Evolutionary conservation across 2,797 vertebrate genomes (phyloP).

Genomic region (Coranthus polyacanthus): DNA sequence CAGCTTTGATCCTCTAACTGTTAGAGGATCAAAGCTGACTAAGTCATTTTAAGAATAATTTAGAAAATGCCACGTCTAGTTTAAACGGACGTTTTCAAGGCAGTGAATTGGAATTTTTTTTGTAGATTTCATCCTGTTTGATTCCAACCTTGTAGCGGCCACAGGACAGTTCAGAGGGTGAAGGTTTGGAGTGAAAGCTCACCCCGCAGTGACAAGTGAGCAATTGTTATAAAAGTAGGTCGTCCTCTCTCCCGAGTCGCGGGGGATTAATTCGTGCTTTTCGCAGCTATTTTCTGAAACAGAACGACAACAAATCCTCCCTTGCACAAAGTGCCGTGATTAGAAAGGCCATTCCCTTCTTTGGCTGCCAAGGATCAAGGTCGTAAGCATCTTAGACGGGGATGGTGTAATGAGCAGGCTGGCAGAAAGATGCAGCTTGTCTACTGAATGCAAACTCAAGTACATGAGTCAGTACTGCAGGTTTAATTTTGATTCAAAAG

Average conservation of each 20-base stretch:
- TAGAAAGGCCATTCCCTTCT: slow-evolving; percentile 46
- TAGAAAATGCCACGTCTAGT: too few relatives aligned
- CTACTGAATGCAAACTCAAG: slow-evolving; percentile 2
- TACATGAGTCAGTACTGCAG: background rate
- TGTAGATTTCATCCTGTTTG: slow-evolving; percentile 11
- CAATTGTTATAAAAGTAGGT: slow-evolving; percentile 79
- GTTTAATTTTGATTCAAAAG: slow-evolving; percentile 12
- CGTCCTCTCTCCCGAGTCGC: slow-evolving; percentile 53
- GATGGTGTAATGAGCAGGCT: slow-evolving; percentile 45
- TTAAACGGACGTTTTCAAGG: too few relatives aligned
- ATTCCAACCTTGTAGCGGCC: slow-evolving; percentile 27
- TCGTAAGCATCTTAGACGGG: slow-evolving; percentile 61
- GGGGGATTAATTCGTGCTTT: slow-evolving; percentile 74
- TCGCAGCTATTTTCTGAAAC: slow-evolving; percentile 70
- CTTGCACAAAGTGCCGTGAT: slow-evolving; percentile 43
- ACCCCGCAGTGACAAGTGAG: slow-evolving; percentile 65
- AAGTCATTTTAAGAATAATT: too few relatives aligned
- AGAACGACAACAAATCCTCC: slow-evolving; percentile 69
- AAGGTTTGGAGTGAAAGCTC: slow-evolving; percentile 46
- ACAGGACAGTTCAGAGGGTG: slow-evolving; percentile 38
- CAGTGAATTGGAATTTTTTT: too few relatives aligned
- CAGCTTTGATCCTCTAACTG: too few relatives aligned
- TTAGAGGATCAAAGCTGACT: too few relatives aligned
- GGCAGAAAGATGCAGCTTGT: slow-evolving; percentile 26
- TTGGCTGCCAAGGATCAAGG: slow-evolving; percentile 58